Base-by-base conservation (phyloP, 2,888 invertebrate genomes). In the Caenorhabditis becei region DNA sequence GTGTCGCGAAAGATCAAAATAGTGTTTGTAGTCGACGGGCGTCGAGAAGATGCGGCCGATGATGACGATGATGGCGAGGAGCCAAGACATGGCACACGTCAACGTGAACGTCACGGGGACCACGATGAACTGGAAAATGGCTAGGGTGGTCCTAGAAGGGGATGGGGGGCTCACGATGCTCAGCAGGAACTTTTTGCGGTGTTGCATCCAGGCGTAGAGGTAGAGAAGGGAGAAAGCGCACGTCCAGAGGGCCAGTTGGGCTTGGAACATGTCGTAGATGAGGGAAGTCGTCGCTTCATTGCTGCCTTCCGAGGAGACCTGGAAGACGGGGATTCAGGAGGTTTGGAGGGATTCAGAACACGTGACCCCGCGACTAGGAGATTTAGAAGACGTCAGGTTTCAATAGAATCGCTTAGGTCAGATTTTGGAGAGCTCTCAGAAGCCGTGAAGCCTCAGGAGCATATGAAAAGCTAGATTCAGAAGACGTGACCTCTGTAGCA, bases 161-260 rank as follows among this genome's bases (percentile, higher is more conserved):
- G 18, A 11, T 51, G 8, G n/a, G 54, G 53, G 11, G 67, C 82
- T 83, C 62, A 89, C 89, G 82, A 89, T 85, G 24, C 89, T 87
- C 41, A 89, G 66, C 18, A 90, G 62, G 71, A 90, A 90, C 81
- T 90, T 90, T 77, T 90, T 90, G 23, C 90, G 82, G 63, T 90
- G 90, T 53, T 90, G 89, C 59, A 87, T 84, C 89, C 90, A 90
- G 11, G 88, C 88, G 65, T 90, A 90, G 14, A 88, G 87, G 83
- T 91, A 90, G 59, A 90, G 80, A 11, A 91, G 77, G 1, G 88
- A 88, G 54, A 87, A 84, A 11, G 89, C 87, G 62, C 89, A 85
- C 26, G 90, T 90, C 90, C 90, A 90, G 14, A 90, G 83, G 1
- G 89, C 88, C 32, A 90, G 70, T 71, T 90, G 90, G 1, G 89